Evolutionary conservation across 2,113 vertebrate species (phyloP).

Genomic region (Barnardius zonarius): DNA sequence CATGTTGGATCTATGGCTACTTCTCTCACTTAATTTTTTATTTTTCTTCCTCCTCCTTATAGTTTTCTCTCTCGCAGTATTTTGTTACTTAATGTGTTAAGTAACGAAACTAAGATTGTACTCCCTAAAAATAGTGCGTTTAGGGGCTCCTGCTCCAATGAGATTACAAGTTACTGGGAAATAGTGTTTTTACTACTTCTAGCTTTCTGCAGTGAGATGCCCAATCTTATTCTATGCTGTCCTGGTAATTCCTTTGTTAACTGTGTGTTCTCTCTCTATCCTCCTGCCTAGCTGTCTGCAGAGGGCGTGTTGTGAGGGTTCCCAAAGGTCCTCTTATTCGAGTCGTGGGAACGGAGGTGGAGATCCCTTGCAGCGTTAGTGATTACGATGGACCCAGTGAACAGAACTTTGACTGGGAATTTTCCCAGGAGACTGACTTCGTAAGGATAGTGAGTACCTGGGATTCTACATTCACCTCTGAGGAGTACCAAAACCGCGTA

Average conservation of each 20-base stretch:
- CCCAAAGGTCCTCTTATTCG: slow-evolving; percentile 83
- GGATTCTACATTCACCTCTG: slow-evolving; percentile 80
- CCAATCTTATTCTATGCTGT: background rate
- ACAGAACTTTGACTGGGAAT: slow-evolving; percentile 93
- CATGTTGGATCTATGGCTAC: background rate
- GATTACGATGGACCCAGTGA: slow-evolving; percentile 88
- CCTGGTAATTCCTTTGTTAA: background rate
- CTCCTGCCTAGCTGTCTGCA: slow-evolving; percentile 70
- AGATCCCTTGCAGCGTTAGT: slow-evolving; percentile 85
- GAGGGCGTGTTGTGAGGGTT: slow-evolving; percentile 85
- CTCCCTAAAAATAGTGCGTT: background rate
- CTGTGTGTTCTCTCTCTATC: background rate
- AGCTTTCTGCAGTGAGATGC: background rate
- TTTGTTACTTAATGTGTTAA: background rate
- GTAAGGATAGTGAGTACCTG: slow-evolving; percentile 87
- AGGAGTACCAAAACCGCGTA: slow-evolving; percentile 76
- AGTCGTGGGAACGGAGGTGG: slow-evolving; percentile 83
- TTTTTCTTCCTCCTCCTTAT: background rate
- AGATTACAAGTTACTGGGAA: background rate
- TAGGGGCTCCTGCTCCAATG: background rate
- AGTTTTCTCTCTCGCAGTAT: background rate
- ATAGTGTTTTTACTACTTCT: background rate
- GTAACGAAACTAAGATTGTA: background rate
- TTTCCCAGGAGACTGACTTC: slow-evolving; percentile 55
- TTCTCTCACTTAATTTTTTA: background rate